phyloP scores from a whole-genome alignment of 53 echinoderm and acorn worm species.

The Hippasteria phrygiana region DNA sequence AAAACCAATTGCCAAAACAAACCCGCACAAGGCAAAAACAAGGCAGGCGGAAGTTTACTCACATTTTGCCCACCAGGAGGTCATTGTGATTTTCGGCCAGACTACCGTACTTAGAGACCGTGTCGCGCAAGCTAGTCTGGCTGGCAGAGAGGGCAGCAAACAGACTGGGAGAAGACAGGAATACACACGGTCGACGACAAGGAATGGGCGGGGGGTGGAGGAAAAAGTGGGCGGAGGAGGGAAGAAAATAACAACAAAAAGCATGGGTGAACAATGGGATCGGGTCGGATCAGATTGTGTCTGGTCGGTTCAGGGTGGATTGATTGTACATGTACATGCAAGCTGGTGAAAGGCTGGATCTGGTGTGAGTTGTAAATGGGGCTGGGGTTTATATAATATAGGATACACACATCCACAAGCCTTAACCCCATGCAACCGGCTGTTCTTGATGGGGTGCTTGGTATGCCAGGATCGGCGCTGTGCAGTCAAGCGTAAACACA shows the following conservation, averaged over 20 bases:
- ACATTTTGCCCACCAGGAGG: constrained; percentile 95
- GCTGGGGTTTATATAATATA: not conserved
- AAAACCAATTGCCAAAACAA: not conserved
- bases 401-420: not conserved
- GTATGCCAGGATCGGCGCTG: too few species aligned
- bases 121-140: constrained; percentile 96
- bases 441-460: too few species aligned
- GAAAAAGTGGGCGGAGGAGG: not conserved
- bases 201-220: not conserved
- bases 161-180: constrained; percentile 78
- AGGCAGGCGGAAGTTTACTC: constrained; percentile 67
- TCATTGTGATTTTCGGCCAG: constrained; percentile 97
- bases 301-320: not conserved
- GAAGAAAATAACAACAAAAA: constrained; percentile 42
- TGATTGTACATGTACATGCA: constrained; percentile 1
- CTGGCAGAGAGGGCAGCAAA: constrained; percentile 93
- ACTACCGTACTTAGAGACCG: constrained; percentile 96
- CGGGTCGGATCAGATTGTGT: not conserved
- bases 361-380: constrained; percentile 17
- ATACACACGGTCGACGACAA: not conserved
- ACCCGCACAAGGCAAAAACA: not conserved
- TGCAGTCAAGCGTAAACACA: too few species aligned
- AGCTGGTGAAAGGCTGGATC: constrained; percentile 22
- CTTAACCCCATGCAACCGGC: too few species aligned
- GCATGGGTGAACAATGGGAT: constrained; percentile 36